Percentiles rank a stretch among this genome's conserved stretches.
phyloP scores from a whole-genome alignment of 2,888 invertebrate species.

The Drosophila gaucha region DNA sequence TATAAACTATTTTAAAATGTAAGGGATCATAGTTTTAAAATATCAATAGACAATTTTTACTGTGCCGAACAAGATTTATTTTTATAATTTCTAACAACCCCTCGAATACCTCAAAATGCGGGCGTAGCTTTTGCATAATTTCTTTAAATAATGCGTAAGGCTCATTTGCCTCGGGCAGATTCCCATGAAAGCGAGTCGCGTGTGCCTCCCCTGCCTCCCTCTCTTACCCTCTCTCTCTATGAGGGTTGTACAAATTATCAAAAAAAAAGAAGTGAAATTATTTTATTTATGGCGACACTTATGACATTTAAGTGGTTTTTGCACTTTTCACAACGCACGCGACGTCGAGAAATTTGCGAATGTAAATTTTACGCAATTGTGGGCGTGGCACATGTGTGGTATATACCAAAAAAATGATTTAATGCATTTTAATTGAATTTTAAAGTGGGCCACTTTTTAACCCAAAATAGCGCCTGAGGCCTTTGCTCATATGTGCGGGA shows the following conservation, averaged over 20 bases:
- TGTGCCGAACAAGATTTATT: background rate
- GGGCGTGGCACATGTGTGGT: slow-evolving; percentile 62
- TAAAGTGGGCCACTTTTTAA: slow-evolving; percentile 62
- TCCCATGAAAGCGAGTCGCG: slow-evolving; percentile 57
- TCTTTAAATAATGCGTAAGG: slow-evolving; percentile 16
- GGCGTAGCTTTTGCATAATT: slow-evolving; percentile 51
- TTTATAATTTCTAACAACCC: background rate
- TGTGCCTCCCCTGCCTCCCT: slow-evolving; percentile 21
- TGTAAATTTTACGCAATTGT: slow-evolving; percentile 51
- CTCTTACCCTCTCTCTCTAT: slow-evolving; percentile 4
- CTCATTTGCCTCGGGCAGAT: slow-evolving; percentile 50
- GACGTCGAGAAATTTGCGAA: slow-evolving; percentile 39
- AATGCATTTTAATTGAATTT: slow-evolving; percentile 74
- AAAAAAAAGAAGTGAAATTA: slow-evolving; percentile 39
- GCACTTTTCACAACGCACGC: slow-evolving; percentile 66
- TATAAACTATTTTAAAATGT: background rate
- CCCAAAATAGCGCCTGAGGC: slow-evolving; percentile 18
- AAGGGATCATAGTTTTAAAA: accelerated
- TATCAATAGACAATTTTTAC: background rate
- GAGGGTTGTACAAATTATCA: slow-evolving; percentile 58
- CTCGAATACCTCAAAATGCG: slow-evolving; percentile 46
- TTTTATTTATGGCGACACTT: slow-evolving; percentile 72
- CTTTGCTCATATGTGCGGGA: slow-evolving; percentile 25
- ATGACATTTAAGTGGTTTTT: slow-evolving; percentile 77
- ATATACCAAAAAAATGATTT: slow-evolving; percentile 57